Evolutionary conservation across 2,797 vertebrate species (phyloP).

Genomic region (Halcyon leucocephala): DNA sequence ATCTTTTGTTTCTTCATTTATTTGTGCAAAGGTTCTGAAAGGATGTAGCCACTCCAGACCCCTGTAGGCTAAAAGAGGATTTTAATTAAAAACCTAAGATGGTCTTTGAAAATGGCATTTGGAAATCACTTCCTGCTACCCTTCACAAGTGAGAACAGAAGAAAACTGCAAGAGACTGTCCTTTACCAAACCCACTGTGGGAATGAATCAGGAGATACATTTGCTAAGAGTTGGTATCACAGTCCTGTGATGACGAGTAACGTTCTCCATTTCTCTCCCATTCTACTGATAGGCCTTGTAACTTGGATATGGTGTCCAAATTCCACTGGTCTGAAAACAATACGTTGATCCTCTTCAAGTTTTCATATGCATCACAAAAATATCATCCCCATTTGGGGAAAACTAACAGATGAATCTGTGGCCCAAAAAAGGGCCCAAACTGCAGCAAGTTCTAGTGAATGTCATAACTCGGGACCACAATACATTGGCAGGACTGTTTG

Average conservation of each 20-base stretch:
- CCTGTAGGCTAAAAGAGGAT: background rate
- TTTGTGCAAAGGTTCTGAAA: background rate
- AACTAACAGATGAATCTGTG: background rate
- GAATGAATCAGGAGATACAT: background rate
- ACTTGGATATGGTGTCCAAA: background rate
- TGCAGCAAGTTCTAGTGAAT: conserved; percentile 11
- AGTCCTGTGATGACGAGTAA: background rate
- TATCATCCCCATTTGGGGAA: conserved; percentile 6
- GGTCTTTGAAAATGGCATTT: background rate
- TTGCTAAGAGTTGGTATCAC: background rate
- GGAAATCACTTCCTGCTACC: background rate
- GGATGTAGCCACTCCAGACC: background rate
- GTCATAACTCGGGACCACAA: conserved; percentile 46
- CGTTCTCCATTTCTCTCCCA: background rate
- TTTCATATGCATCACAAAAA: background rate
- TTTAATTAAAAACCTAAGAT: background rate
- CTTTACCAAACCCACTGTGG: background rate
- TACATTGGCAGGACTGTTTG: conserved; percentile 10
- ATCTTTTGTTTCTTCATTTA: background rate
- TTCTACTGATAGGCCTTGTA: background rate
- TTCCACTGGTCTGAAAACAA: background rate
- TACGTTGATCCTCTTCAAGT: background rate
- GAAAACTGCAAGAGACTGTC: background rate
- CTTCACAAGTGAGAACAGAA: background rate
- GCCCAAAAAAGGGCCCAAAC: conserved; percentile 32